phyloP scores from a whole-genome alignment of 2,888 invertebrate genomes.

The Melanostoma mellinum region DNA sequence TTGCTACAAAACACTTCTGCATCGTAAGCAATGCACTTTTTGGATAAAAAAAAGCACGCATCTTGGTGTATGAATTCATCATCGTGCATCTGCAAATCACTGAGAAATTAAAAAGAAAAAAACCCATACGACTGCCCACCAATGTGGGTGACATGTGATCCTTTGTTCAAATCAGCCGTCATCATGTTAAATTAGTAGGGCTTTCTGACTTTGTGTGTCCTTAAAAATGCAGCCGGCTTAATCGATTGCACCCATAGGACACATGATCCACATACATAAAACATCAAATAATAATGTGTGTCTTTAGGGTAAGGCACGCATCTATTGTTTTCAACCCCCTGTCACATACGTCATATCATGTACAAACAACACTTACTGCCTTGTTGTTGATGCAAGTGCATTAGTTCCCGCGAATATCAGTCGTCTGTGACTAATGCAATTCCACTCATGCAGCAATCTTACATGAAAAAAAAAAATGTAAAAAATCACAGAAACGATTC shows the following conservation, averaged over 20 bases:
- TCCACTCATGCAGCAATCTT: conserved; percentile 26
- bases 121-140: conserved; percentile 8
- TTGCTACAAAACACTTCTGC: conserved; percentile 50
- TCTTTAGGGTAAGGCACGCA: conserved; percentile 61
- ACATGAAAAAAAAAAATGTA: conserved; percentile 21
- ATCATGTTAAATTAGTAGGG: conserved; percentile 23
- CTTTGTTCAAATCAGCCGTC: conserved; percentile 39
- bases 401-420: conserved; percentile 65
- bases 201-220: conserved; percentile 46
- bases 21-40: conserved; percentile 35
- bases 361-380: conserved; percentile 34
- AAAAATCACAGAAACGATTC: conserved; percentile 43
- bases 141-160: conserved; percentile 45
- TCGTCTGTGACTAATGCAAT: conserved; percentile 68
- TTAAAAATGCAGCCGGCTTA: conserved; percentile 51
- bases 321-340: conserved; percentile 28
- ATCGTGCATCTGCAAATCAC: conserved; percentile 37
- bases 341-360: conserved; percentile 3
- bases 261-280: conserved; percentile 8
- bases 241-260: conserved; percentile 49
- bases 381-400: conserved; percentile 69
- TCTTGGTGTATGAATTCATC: conserved; percentile 49
- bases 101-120: conserved; percentile 58
- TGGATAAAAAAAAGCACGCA: conserved; percentile 44
- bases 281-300: conserved; percentile 47